phyloP scores from a whole-genome alignment of 2,113 vertebrate genomes.

The Anhinga rufa region DNA sequence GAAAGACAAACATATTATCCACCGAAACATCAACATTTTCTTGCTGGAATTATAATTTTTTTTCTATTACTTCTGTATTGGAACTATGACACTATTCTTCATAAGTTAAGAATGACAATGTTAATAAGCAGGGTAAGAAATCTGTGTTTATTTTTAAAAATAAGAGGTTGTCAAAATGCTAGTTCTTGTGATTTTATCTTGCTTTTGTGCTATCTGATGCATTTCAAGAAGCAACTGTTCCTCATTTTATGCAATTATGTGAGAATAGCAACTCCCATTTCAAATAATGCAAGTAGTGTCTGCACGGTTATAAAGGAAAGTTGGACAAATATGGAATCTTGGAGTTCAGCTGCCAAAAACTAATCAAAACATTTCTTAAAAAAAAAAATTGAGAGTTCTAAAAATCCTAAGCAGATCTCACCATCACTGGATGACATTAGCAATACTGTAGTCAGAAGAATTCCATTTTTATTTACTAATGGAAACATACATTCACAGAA shows the following conservation, averaged over 20 bases:
- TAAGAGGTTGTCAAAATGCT: background rate
- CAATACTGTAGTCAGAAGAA: background rate
- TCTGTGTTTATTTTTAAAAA: background rate
- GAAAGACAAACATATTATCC: background rate
- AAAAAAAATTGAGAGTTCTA: background rate
- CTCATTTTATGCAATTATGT: background rate
- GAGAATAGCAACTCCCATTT: background rate
- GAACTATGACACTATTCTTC: background rate
- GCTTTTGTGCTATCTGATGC: background rate
- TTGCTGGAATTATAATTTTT: background rate
- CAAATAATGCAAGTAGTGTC: background rate
- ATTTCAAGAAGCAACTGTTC: slow-evolving; percentile 11
- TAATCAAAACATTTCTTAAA: background rate
- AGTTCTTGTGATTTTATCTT: background rate
- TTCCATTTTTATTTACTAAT: background rate
- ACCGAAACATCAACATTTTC: background rate
- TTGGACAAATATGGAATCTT: background rate
- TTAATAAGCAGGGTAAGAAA: background rate
- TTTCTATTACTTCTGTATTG: background rate
- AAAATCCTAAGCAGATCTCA: background rate
- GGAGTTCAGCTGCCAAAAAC: background rate
- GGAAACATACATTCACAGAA: background rate
- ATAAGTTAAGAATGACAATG: background rate
- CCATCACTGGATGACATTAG: background rate
- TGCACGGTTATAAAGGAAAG: background rate